These are phyloP conservation scores for Myodes glareolus DNA, from an alignment of 2,113 vertebrate genomes.

Conservation along the genomic window DNA sequence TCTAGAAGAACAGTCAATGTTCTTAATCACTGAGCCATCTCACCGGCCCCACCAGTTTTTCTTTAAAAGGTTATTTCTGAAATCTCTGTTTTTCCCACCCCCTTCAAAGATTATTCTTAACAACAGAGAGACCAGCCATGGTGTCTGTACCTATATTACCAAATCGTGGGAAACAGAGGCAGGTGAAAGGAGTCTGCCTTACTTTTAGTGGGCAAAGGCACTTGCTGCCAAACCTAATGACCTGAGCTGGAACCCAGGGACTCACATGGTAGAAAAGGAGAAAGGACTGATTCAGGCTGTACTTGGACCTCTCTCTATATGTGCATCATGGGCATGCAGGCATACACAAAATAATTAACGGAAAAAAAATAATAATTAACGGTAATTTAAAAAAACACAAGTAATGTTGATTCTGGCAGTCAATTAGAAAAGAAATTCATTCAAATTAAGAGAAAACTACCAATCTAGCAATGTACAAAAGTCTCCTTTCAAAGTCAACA, in stretches of 20 bases:
- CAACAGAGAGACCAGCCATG: background rate
- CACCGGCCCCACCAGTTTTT: background rate
- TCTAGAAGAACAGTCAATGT: too few relatives aligned
- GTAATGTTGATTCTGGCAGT: background rate
- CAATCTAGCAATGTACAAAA: background rate
- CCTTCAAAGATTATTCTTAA: background rate
- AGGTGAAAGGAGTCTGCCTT: background rate
- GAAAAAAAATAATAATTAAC: background rate
- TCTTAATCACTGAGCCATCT: too few relatives aligned
- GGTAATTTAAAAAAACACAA: background rate
- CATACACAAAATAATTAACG: background rate
- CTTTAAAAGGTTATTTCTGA: constrained; percentile 25
- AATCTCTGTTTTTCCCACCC: background rate
- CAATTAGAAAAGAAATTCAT: background rate
- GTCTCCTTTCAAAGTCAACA: background rate
- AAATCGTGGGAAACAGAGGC: background rate
- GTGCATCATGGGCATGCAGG: background rate
- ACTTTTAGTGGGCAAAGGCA: background rate
- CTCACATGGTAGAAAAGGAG: background rate
- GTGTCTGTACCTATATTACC: background rate
- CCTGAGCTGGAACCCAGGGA: background rate
- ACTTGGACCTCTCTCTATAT: too few relatives aligned
- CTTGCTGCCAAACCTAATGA: background rate
- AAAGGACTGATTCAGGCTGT: background rate
- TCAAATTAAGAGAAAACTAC: background rate